Evolutionary conservation across 2,113 vertebrate genomes (phyloP), one percentile per base, ranked within the genome.

Genomic region (Vidua macroura): DNA sequence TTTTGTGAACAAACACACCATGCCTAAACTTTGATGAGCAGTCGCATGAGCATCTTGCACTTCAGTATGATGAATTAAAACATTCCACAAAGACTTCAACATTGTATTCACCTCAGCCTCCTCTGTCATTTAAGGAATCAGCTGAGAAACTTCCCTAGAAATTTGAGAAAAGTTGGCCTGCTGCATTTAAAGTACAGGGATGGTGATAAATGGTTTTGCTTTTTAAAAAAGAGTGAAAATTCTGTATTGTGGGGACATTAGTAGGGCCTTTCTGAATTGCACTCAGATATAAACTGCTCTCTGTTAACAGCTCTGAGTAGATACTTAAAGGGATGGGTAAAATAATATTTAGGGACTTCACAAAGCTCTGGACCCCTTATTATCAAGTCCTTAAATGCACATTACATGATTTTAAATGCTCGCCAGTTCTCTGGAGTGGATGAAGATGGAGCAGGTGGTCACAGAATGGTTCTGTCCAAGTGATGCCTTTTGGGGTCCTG

Each of bases 31-130:
- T 56, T 63, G 14, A 4, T 7, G n/a, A 77, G 73, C 35, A 6
- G 37, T 39, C 59, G 31, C 16, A 15, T n/a, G 25, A 52, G 48
- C 15, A 1, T 9, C 0, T 15, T 62, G n/a, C 2, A 8, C 43
- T 70, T 66, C 46, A 7, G 0, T 53, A 25, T 14, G 10, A 24
- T n/a, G 43, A 44, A 62, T 70, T 53, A 33, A 27, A 60, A 11
- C 44, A 53, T 69, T 72, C 39, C 63, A 18, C 63, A 10, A 0
- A 17, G 31, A 59, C 59, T 82, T 74, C 68, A 52, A 67, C 75
- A 10, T 3, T 30, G 28, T 48, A 5, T 41, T 59, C 66, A 31
- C 59, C 48, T 75, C 17, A 5, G 5, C 23, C 35, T 55, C 12
- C 28, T 30, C 17, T 22, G 2, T n/a, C 15, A 4, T 28, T 59